These are phyloP conservation scores for Antechinus flavipes DNA, from an alignment of 2,113 vertebrate genomes.

Conservation along the genomic window DNA sequence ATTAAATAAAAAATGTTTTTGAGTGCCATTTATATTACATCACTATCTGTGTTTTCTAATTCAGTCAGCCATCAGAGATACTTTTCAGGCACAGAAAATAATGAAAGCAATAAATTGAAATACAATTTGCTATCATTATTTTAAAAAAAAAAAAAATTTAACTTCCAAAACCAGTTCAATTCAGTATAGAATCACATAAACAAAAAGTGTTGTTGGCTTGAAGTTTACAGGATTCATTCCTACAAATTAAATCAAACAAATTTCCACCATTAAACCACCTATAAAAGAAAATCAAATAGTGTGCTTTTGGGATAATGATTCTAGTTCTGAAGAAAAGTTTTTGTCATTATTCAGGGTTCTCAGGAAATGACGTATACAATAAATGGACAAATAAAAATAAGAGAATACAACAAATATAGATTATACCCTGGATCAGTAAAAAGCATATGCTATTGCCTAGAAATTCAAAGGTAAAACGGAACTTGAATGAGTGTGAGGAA, in stretches of 20 bases:
- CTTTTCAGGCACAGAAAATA: constrained; percentile 70
- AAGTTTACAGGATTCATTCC: constrained; percentile 44
- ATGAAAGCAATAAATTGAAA: constrained; percentile 66
- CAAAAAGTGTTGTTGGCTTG: constrained; percentile 41
- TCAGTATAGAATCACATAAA: constrained; percentile 50
- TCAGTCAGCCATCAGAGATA: constrained; percentile 74
- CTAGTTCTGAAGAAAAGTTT: constrained; percentile 48
- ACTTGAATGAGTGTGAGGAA: not conserved
- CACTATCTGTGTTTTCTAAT: constrained; percentile 71
- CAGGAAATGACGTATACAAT: constrained; percentile 56
- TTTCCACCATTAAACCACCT: constrained; percentile 42
- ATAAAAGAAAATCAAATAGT: constrained; percentile 51
- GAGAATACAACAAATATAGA: constrained; percentile 39
- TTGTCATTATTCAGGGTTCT: constrained; percentile 14
- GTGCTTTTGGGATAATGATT: constrained; percentile 57
- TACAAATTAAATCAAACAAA: constrained; percentile 45
- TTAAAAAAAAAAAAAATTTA: not conserved
- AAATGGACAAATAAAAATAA: constrained; percentile 43
- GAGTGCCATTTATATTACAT: constrained; percentile 66
- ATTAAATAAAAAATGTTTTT: constrained; percentile 70
- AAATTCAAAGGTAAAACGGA: constrained; percentile 17
- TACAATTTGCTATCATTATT: constrained; percentile 51
- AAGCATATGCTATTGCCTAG: not conserved
- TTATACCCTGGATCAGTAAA: constrained; percentile 35
- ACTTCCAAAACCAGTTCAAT: constrained; percentile 36